Evolutionary conservation across 1,140 invertebrate genomes (phyloP), one percentile per base, ranked within the genome.

Genomic region (Geopemphigus sp.): DNA sequence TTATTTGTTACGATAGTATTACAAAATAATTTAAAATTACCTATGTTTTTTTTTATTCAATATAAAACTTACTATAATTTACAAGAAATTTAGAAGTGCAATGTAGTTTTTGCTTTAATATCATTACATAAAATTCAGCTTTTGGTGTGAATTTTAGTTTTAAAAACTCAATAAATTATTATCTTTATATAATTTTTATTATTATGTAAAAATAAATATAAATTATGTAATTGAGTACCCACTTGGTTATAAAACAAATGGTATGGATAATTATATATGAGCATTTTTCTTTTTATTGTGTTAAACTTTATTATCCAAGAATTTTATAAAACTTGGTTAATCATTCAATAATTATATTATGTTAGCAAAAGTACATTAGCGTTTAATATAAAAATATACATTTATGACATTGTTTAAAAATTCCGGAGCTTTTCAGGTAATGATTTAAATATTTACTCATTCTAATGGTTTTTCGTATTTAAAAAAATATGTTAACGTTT

Each of bases 141-240:
- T 78, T 61, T 61, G 57, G 39, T 63, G 74, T 78, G 57, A 78
- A 78, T 17, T 63, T 47, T 78, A 61, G 39, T 47, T 59, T 61
- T 78, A 78, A 78, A 53, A 45, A 45, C 57, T 61, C 59, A 78
- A 61, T 78, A 50, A 63, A 78, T 74, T 74, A 74, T 73, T 76
- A 54, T 54, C 32, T 32, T 56, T 74, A 74, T 57, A 74, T 59
- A 32, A 74, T 74, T 74, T 61, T 50, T 47, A 22, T 63, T 50
- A 39, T 39, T 45, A 39, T 54, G 15, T 59, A 61, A 76, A 76
- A 39, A 47, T n/a, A n/a, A 47, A 68, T 24, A 45, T 45, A n/a
- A 64, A 32, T 22, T 68, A 72, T 72, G 47, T 72, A 72, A 10
- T 72, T 39, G 29, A 72, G 50, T 72, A 72, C 17, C 24, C 47